Percentiles rank a stretch among this genome's conserved stretches.
These are phyloP conservation scores for Mormyrus proboscirostris DNA, from an alignment of 2,797 vertebrate genomes.

Conservation along the genomic window DNA sequence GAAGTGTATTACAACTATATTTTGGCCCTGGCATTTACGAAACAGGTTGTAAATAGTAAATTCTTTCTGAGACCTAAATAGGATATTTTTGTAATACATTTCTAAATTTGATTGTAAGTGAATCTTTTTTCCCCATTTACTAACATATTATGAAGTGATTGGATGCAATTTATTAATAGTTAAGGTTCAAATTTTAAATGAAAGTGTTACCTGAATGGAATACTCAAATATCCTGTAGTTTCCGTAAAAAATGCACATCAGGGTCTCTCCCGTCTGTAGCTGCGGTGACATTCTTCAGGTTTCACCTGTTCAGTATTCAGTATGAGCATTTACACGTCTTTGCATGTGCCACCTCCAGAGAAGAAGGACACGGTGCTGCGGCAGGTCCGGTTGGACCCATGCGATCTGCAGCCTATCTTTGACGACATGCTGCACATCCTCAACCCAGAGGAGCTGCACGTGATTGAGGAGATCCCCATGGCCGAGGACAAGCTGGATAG, in stretches of 20 bases:
- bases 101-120: neutral
- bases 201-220: neutral
- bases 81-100: neutral
- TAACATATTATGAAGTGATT: neutral
- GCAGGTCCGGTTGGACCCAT: slow-evolving; percentile 91
- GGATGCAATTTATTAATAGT: neutral
- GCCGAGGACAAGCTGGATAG: slow-evolving; percentile 90
- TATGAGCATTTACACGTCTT: neutral
- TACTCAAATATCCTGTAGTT: neutral
- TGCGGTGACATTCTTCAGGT: neutral
- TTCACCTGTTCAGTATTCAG: neutral
- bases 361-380: slow-evolving; percentile 97
- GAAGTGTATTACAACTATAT: neutral
- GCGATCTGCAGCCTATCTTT: slow-evolving; percentile 94
- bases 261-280: neutral
- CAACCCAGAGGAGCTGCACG: slow-evolving; percentile 84
- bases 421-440: slow-evolving; percentile 97
- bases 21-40: neutral
- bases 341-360: slow-evolving; percentile 56
- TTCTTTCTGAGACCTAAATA: neutral
- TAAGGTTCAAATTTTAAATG: neutral
- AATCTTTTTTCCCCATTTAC: neutral
- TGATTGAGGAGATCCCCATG: slow-evolving; percentile 82
- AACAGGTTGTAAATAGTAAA: neutral
- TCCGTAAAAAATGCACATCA: neutral